Percentiles rank a stretch among this genome's conserved stretches.
Evolutionary conservation across 2,888 invertebrate genomes (phyloP).

Genomic region (Phalera bucephala): DNA sequence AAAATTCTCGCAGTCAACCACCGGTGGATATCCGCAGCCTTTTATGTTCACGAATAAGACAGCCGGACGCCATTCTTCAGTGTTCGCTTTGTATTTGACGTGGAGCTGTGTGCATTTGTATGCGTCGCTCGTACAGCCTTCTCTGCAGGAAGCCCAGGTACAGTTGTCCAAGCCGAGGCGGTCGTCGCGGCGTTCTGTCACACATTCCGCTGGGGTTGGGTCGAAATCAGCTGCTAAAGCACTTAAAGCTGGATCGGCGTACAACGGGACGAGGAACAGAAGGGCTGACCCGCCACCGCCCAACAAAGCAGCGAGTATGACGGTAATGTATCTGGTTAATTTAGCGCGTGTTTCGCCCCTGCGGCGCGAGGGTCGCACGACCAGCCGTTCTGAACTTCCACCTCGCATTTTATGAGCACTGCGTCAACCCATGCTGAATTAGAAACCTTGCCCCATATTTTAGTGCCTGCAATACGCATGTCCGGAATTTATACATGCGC

Average conservation of each 20-base stretch:
- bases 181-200: constrained; percentile 87
- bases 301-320: constrained; percentile 67
- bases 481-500: constrained; percentile 54
- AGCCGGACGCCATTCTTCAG: constrained; percentile 81
- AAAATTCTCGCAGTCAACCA: constrained; percentile 89
- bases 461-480: constrained; percentile 35
- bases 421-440: constrained; percentile 74
- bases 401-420: constrained; percentile 70
- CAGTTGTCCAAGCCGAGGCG: constrained; percentile 89
- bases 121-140: constrained; percentile 91
- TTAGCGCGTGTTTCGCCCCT: constrained; percentile 70
- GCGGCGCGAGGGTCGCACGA: constrained; percentile 63
- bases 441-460: constrained; percentile 41
- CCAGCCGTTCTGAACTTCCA: constrained; percentile 74
- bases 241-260: constrained; percentile 80
- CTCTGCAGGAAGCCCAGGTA: constrained; percentile 91
- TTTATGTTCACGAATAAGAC: constrained; percentile 91
- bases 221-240: constrained; percentile 89
- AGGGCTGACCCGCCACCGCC: constrained; percentile 75
- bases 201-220: constrained; percentile 87
- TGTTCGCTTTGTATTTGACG: constrained; percentile 82
- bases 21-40: constrained; percentile 92
- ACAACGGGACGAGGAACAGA: constrained; percentile 75
- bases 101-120: constrained; percentile 87
- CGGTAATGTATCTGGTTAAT: constrained; percentile 71